Conservation (phyloP, 2,888 invertebrate species). For the Scaptomyza tumidula region DNA sequence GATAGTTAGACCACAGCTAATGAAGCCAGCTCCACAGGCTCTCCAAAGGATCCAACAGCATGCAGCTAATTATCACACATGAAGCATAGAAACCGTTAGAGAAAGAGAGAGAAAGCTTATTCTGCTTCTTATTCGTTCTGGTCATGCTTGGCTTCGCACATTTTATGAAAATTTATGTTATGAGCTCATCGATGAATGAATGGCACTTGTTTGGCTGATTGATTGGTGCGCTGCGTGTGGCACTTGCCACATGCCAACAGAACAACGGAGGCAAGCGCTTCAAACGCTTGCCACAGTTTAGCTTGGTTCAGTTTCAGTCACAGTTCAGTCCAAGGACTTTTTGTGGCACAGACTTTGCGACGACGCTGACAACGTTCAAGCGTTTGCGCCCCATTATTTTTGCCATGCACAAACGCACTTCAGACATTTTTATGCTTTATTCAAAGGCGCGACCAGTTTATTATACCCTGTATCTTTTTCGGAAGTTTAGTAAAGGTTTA, state of each 20-base stretch:
- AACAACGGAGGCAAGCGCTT: neutral
- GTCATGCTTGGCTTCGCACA: constrained; percentile 13
- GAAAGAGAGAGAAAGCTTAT: neutral
- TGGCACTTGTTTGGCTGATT: constrained; percentile 57
- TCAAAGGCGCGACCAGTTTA: constrained; percentile 35
- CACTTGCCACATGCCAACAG: constrained; percentile 17
- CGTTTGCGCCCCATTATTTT: constrained; percentile 67
- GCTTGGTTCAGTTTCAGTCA: constrained; percentile 2
- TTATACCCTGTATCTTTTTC: constrained; percentile 15
- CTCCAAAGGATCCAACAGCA: constrained; percentile 41
- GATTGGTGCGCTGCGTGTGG: constrained; percentile 72
- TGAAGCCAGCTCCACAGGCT: constrained; percentile 57
- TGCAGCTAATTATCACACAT: constrained; percentile 73
- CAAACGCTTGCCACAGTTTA: constrained; percentile 12
- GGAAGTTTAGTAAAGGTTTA: too few relatives aligned
- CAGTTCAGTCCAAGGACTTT: constrained; percentile 42
- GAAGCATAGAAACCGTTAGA: constrained; percentile 26
- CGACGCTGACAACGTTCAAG: constrained; percentile 59
- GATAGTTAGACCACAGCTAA: constrained; percentile 41
- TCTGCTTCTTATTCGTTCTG: neutral
- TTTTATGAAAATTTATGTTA: constrained; percentile 75
- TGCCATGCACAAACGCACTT: constrained; percentile 76
- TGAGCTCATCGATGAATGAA: constrained; percentile 67
- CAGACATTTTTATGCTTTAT: constrained; percentile 60
- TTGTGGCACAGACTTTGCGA: constrained; percentile 71